Percentiles rank a stretch among this genome's conserved stretches.
Evolutionary conservation across 2,888 invertebrate genomes (phyloP).

Genomic region (Melanophora roralis): DNA sequence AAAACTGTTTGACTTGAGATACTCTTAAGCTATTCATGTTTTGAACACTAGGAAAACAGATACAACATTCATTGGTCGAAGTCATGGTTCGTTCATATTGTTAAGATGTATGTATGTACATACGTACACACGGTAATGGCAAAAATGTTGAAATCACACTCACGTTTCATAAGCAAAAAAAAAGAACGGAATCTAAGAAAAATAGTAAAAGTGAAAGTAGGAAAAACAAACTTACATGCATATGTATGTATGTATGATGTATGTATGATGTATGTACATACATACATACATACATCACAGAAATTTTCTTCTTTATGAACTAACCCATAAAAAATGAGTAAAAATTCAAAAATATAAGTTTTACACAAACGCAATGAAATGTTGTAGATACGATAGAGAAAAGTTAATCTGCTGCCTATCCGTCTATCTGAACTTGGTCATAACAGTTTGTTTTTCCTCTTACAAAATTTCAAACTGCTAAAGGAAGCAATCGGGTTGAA

Average conservation of each 20-base stretch:
- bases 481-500: not conserved
- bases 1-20: not conserved
- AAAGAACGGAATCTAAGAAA: slow-evolving; percentile 29
- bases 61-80: slow-evolving; percentile 14
- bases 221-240: not conserved
- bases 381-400: not conserved
- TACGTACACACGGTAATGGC: slow-evolving; percentile 34
- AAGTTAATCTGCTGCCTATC: not conserved
- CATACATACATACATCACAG: too few species aligned
- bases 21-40: slow-evolving; percentile 28
- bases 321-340: not conserved
- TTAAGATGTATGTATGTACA: too few species aligned
- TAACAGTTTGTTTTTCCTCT: slow-evolving; percentile 26
- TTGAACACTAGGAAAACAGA: slow-evolving; percentile 43
- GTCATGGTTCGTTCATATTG: not conserved
- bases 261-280: too few species aligned
- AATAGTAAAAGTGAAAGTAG: slow-evolving; percentile 50
- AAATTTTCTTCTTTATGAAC: slow-evolving; percentile 18
- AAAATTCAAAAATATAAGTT: slow-evolving; percentile 17
- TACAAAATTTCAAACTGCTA: slow-evolving; percentile 22
- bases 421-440: not conserved
- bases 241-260: too few species aligned
- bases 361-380: slow-evolving; percentile 19
- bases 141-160: slow-evolving; percentile 24
- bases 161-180: not conserved